Evolutionary conservation across 2,888 invertebrate species (phyloP).

Genomic region (Suillia variegata): DNA sequence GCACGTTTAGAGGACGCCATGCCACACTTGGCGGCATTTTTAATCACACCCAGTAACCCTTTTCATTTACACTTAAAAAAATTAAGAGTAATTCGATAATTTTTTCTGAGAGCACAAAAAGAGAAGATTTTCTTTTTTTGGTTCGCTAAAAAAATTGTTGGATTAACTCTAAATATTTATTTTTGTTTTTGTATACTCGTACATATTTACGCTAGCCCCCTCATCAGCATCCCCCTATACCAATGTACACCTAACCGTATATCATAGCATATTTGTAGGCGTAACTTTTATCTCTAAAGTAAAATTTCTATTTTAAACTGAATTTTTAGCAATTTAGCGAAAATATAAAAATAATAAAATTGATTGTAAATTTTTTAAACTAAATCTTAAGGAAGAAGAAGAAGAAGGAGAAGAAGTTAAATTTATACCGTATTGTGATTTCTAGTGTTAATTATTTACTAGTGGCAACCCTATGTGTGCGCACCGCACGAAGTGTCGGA

Average conservation of each 20-base stretch:
- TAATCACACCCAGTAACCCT: conserved; percentile 4
- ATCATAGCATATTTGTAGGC: background rate
- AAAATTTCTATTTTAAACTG: conserved; percentile 16
- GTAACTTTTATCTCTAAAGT: background rate
- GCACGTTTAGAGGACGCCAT: conserved; percentile 64
- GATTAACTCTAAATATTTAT: background rate
- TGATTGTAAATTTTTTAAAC: conserved; percentile 13
- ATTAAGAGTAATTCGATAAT: no score
- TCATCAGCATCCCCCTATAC: background rate
- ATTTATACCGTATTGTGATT: conserved; percentile 57
- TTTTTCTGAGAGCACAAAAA: no score
- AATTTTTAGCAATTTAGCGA: conserved; percentile 21
- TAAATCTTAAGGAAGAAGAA: background rate
- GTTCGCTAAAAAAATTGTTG: no score
- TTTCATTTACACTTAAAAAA: background rate
- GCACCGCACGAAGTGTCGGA: conserved; percentile 4
- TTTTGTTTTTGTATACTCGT: conserved; percentile 7
- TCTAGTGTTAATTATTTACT: conserved; percentile 60
- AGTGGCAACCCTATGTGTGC: conserved; percentile 18
- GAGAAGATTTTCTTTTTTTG: no score
- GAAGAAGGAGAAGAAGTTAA: background rate
- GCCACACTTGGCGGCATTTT: conserved; percentile 63
- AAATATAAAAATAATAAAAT: conserved; percentile 6
- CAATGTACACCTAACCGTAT: conserved; percentile 1
- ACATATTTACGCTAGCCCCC: background rate